Conservation (phyloP, 2,113 vertebrate species). For the rabbit (Oryctolagus cuniculus) region DNA sequence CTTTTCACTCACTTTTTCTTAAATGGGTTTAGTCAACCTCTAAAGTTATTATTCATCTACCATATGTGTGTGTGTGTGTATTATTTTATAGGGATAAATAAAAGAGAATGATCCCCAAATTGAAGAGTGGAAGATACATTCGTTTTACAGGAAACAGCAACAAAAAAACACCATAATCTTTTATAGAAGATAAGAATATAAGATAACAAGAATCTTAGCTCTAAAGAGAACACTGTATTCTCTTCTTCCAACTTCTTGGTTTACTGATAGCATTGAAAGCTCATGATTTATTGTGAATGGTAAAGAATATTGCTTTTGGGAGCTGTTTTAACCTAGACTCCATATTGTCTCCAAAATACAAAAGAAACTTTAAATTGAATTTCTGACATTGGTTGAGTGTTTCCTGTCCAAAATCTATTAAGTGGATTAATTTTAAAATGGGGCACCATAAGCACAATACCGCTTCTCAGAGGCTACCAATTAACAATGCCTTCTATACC, state of each 20-base stretch:
- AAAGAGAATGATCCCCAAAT: slow-evolving; percentile 80
- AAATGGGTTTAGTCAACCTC: slow-evolving; percentile 55
- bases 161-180: slow-evolving; percentile 66
- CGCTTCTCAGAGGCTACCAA: not conserved
- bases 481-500: not conserved
- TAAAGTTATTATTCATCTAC: slow-evolving; percentile 68
- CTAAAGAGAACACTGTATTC: slow-evolving; percentile 57
- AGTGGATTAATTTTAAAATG: slow-evolving; percentile 58
- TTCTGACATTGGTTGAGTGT: slow-evolving; percentile 67
- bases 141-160: slow-evolving; percentile 74
- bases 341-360: slow-evolving; percentile 67
- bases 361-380: slow-evolving; percentile 61
- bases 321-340: slow-evolving; percentile 69
- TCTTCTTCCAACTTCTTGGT: slow-evolving; percentile 59
- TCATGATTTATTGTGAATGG: slow-evolving; percentile 68
- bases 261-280: slow-evolving; percentile 74
- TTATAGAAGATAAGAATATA: slow-evolving; percentile 73
- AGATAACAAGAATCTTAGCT: slow-evolving; percentile 61
- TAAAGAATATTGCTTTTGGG: slow-evolving; percentile 65
- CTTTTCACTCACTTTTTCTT: slow-evolving; percentile 69
- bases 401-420: slow-evolving; percentile 45
- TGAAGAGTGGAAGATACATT: slow-evolving; percentile 66
- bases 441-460: not conserved
- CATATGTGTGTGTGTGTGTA: not conserved
- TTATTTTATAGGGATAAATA: slow-evolving; percentile 80